Evolutionary conservation across 2,888 invertebrate species (phyloP).

Genomic region (Thymelicus sylvestris): DNA sequence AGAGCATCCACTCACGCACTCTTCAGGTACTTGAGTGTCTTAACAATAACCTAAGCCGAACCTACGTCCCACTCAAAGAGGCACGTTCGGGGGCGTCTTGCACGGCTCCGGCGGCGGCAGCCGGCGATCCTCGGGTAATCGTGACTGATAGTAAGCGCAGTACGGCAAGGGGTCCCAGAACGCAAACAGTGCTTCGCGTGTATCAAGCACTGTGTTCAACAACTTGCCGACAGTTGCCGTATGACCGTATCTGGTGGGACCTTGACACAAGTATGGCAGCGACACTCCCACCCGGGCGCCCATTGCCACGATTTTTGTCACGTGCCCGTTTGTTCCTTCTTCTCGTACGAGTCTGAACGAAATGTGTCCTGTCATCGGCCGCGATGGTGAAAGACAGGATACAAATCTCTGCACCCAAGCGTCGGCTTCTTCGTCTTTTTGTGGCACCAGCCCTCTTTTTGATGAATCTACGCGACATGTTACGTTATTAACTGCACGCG

Average conservation of each 20-base stretch:
- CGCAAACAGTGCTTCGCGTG: conserved; percentile 91
- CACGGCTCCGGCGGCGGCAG: conserved; percentile 81
- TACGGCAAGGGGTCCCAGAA: conserved; percentile 95
- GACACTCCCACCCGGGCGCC: conserved; percentile 92
- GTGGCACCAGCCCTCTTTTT: conserved; percentile 88
- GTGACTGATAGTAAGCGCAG: conserved; percentile 93
- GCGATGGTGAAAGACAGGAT: conserved; percentile 85
- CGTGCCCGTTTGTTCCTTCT: conserved; percentile 77
- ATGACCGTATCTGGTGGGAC: conserved; percentile 86
- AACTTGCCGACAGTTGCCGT: conserved; percentile 86
- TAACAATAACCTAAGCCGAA: conserved; percentile 65
- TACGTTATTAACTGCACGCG: conserved; percentile 91
- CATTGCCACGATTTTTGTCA: conserved; percentile 68
- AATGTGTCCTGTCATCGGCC: conserved; percentile 90
- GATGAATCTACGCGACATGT: conserved; percentile 89
- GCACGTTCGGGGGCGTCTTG: conserved; percentile 82
- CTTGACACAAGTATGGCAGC: conserved; percentile 92
- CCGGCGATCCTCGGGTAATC: conserved; percentile 85
- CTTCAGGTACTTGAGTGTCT: conserved; percentile 82
- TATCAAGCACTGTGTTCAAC: conserved; percentile 89
- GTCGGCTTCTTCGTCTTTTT: conserved; percentile 87
- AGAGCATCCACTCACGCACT: conserved; percentile 73
- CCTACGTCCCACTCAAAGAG: conserved; percentile 61
- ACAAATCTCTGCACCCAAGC: conserved; percentile 90
- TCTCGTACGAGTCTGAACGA: conserved; percentile 90